These are phyloP conservation scores for Bombus turneri DNA, from an alignment of 1,140 invertebrate genomes.

Conservation along the genomic window DNA sequence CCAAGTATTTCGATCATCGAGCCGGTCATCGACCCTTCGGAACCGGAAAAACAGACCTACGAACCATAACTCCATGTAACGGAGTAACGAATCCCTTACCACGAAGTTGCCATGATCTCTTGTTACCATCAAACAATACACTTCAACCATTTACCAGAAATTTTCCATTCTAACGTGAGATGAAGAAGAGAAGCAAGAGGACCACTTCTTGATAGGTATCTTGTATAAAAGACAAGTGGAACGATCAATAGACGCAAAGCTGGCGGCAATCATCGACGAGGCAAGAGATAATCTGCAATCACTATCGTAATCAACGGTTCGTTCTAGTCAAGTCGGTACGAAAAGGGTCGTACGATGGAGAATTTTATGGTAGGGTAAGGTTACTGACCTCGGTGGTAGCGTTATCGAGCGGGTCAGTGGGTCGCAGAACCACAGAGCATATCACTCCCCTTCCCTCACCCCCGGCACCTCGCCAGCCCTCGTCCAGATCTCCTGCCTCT, in stretches of 20 bases:
- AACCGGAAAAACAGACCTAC: slow-evolving; percentile 13
- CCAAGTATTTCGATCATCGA: slow-evolving; percentile 44
- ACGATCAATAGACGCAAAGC: not conserved
- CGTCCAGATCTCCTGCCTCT: slow-evolving; percentile 37
- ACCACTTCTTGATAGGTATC: too few species aligned
- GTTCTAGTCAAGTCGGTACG: slow-evolving; percentile 31
- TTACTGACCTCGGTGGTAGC: slow-evolving; percentile 79
- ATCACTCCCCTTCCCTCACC: slow-evolving; percentile 56
- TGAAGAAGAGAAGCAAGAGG: not conserved
- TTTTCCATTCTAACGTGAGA: not conserved
- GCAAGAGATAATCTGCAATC: slow-evolving; percentile 25
- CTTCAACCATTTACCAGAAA: too few species aligned
- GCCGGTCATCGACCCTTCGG: slow-evolving; percentile 31
- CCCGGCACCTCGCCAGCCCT: slow-evolving; percentile 24
- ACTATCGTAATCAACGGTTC: slow-evolving; percentile 27
- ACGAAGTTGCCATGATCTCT: too few species aligned
- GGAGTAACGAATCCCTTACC: not conserved
- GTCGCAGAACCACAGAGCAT: slow-evolving; percentile 78
- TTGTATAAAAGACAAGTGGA: not conserved
- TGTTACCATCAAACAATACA: too few species aligned
- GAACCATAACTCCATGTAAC: not conserved
- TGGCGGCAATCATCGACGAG: not conserved
- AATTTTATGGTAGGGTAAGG: slow-evolving; percentile 77
- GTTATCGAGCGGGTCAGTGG: slow-evolving; percentile 83
- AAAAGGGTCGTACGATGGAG: slow-evolving; percentile 43